Conservation (phyloP, 2,113 vertebrate genomes). For the Rafetus swinhoei region DNA sequence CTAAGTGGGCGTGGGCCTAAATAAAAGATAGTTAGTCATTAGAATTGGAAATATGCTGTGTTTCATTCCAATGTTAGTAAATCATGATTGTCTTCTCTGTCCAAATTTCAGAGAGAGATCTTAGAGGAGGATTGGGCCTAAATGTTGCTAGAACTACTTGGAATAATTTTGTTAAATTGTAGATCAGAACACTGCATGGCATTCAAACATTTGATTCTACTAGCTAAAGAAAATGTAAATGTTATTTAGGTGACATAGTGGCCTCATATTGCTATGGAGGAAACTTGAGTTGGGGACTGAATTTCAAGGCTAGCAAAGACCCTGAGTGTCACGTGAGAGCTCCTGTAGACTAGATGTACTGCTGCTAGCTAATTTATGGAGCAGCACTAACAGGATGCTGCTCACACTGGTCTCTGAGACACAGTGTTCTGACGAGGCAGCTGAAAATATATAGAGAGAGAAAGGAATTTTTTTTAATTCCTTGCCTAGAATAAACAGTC, state of each 20-base stretch:
- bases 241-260: background rate
- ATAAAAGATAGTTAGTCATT: background rate
- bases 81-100: background rate
- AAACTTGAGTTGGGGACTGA: no score
- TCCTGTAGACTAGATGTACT: background rate
- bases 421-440: background rate
- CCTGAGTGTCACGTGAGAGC: background rate
- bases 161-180: background rate
- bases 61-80: background rate
- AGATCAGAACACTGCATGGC: background rate
- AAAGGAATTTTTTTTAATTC: background rate
- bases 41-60: background rate
- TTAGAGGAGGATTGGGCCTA: background rate
- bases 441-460: background rate
- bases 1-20: accelerated
- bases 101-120: background rate
- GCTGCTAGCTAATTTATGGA: background rate
- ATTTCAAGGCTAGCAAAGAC: background rate
- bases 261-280: no score
- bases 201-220: background rate
- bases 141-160: background rate
- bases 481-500: background rate
- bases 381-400: background rate
- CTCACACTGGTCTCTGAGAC: background rate
- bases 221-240: background rate